phyloP scores from a whole-genome alignment of 2,113 vertebrate species.

The Zapornia atra region DNA sequence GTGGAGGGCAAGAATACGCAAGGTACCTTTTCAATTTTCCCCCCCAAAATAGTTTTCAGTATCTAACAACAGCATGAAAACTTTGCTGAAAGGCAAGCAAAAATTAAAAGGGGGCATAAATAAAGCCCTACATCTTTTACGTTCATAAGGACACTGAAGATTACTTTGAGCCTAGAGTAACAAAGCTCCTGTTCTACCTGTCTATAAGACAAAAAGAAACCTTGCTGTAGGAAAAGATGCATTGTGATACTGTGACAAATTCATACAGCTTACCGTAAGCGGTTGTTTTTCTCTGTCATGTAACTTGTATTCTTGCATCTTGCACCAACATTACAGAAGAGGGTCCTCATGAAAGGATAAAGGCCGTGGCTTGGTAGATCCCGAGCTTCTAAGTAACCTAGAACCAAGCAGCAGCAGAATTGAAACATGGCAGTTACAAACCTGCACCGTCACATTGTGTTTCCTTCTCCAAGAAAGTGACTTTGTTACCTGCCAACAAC shows the following conservation, averaged over 20 bases:
- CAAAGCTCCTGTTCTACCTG: neutral
- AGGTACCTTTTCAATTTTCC: neutral
- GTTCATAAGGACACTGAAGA: neutral
- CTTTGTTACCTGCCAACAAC: neutral
- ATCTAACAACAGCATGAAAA: neutral
- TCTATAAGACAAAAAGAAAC: neutral
- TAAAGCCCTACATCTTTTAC: neutral
- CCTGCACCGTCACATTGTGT: neutral
- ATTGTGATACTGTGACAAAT: neutral
- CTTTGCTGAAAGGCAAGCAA: neutral
- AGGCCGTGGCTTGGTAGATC: constrained; percentile 74
- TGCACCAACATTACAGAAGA: constrained; percentile 76
- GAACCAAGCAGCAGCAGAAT: neutral
- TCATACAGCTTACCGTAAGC: neutral
- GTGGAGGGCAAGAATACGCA: neutral
- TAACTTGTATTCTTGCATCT: constrained; percentile 66
- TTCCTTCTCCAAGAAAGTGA: neutral
- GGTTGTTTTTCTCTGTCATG: neutral
- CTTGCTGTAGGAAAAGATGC: neutral
- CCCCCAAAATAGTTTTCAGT: neutral
- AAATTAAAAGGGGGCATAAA: neutral
- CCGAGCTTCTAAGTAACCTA: constrained; percentile 77
- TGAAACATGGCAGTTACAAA: neutral
- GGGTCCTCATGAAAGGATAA: constrained; percentile 69
- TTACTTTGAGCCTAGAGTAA: neutral